Evolutionary conservation across 2,113 vertebrate genomes (phyloP), one percentile per base, ranked within the genome.

Genomic region (Oryzias woworae): DNA sequence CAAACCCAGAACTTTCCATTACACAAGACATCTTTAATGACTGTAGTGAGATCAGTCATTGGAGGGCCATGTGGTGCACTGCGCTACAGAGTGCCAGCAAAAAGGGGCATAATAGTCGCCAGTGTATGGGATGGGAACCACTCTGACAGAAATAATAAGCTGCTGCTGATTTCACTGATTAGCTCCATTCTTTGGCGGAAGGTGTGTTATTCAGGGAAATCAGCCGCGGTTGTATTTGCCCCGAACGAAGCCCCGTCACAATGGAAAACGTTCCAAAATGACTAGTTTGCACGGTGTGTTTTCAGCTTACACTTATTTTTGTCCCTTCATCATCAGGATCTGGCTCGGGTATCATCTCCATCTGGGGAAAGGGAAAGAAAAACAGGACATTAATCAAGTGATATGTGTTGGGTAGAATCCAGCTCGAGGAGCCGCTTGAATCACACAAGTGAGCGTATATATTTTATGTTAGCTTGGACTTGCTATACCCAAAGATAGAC

Each of bases 261-360:
- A 28, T 14, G 16, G 45, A 18, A 53, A 28, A 48, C 2, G 26
- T 41, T 14, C 4, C 13, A 31, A 14, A 16, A 14, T 14, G 6
- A 49, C 2, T 18, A 26, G 18, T 36, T 14, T 53, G 26, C 3
- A 1, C 18, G 22, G 18, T 28, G 26, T 28, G 26, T 59, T 50
- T 56, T 74, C 7, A 64, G 83, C 92, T 92, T 86, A 93, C 91
- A 87, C 92, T 93, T 87, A 93, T 92, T 86, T 93, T 93, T 15
- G 91, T 90, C 57, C 92, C 92, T 57, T 93, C 92, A 0, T 92
- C 90, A 53, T 93, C 87, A 17, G 90, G 91, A 73, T 93, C 89
- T 7, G 78, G 82, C 72, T 90, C 90, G 31, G 84, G 81, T 66
- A 85, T 84, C 71, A 92, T 81, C 81, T 92, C 90, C 84, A 91